Base-by-base conservation (phyloP, 1,140 invertebrate species). In the Pogonomyrmex barbatus region DNA sequence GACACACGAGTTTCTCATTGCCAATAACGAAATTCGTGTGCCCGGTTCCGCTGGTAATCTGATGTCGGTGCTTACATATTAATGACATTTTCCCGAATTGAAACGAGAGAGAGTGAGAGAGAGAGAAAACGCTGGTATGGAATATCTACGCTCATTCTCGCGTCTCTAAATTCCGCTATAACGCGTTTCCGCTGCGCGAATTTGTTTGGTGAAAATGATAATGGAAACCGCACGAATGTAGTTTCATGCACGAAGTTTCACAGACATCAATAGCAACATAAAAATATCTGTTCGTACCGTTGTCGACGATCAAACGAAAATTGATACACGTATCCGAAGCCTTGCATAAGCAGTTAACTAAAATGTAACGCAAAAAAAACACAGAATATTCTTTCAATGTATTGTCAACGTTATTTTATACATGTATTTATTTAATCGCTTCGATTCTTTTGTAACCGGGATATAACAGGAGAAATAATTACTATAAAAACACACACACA, bases 41-140 rank as follows among this genome's bases (percentile, higher is more conserved):
- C 68, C 68, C 68, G 33, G 79, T 60, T 73, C 68, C 45, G 68
- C 68, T 73, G 54, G 79, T 83, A 83, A 83, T 54, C 79, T 73
- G 79, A 82, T 82, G 79, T 83, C 68, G 54, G 79, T 83, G 79
- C 79, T 83, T 83, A 83, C 79, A 83, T 83, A 83, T 83, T 83
- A 83, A 83, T 83, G 79, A 83, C 79, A 73, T 83, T 83, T 83
- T 83, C 68, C 79, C 42, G 67, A 60, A 73, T 73, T 71, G 67
- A 83, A 83, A 63, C 54, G 68, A 62, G 79, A 83, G 67, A 82
- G 73, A 76, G 73, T 58, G 54, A 76, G 73, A 76, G 54, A 60
- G 54, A 33, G 36, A 45, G 17, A 24, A n/a, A 67, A 39, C 3
- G 39, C 24, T 50, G 39, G 42, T 42, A n/a, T 50, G 30, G 68